These are phyloP conservation scores for Elanus axillaris DNA, from an alignment of 2,113 vertebrate genomes.

Conservation along the genomic window DNA sequence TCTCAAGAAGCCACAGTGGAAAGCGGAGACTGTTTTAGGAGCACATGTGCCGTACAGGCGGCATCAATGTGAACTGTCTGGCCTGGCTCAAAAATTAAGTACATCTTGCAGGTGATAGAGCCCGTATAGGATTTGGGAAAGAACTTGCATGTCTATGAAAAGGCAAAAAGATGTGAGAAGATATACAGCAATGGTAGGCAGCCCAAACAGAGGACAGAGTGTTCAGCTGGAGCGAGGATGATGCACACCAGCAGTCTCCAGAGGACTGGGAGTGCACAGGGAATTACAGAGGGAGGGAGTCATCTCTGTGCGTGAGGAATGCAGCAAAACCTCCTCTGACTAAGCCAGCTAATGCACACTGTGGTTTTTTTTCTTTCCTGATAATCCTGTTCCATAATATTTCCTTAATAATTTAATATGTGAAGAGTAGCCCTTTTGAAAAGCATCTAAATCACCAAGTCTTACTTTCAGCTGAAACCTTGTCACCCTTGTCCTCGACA, in stretches of 20 bases:
- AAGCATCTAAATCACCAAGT: not conserved
- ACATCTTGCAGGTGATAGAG: not conserved
- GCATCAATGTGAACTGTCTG: not conserved
- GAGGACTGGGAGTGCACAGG: constrained; percentile 30
- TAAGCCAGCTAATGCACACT: constrained; percentile 8
- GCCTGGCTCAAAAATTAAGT: not conserved
- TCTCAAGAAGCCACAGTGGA: not conserved
- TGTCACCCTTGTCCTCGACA: not conserved
- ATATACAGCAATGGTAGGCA: not conserved
- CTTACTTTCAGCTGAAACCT: not conserved
- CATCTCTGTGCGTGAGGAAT: constrained; percentile 15
- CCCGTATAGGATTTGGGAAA: not conserved
- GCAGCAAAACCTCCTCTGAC: constrained; percentile 57
- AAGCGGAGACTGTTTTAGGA: not conserved
- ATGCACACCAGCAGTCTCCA: constrained; percentile 23
- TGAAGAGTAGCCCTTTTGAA: not conserved
- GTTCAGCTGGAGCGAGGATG: constrained; percentile 2
- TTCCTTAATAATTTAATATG: constrained; percentile 35
- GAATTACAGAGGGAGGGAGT: constrained; percentile 56
- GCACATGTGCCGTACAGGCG: not conserved
- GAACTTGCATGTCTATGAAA: not conserved
- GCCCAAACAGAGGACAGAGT: not conserved
- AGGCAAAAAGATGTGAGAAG: not conserved
- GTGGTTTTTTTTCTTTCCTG: not conserved
- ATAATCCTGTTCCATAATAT: constrained; percentile 37